Evolutionary conservation across 2,797 vertebrate genomes (phyloP), one percentile per base, ranked within the genome.

Genomic region (Crocidura indochinensis): DNA sequence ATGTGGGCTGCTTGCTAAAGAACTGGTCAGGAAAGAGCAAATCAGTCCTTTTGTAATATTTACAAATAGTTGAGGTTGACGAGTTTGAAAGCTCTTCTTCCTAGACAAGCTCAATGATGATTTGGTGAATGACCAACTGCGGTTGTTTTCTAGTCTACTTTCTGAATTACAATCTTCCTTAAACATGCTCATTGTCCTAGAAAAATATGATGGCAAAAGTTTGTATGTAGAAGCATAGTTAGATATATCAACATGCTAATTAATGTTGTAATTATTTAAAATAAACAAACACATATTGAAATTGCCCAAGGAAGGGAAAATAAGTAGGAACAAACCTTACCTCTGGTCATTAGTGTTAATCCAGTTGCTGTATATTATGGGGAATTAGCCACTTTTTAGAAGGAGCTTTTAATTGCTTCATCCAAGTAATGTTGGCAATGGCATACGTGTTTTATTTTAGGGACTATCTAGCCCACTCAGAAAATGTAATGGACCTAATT

Each of bases 401-500:
- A 98, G 97, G 97, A 96, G 96, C 94, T 98, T 98, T 98, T 98
- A 98, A 98, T 98, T 98, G 98, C 97, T 96, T 98, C 96, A 98
- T 98, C 96, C 98, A 96, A 98, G 97, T 98, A 98, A 97, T 98
- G 97, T 97, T 98, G 97, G 96, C 97, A 96, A 97, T 96, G 97
- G 97, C 97, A 98, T 98, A 97, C 97, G 94, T 97, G 96, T 98
- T 98, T 98, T 98, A 98, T 98, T 98, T 98, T 97, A 98, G 98
- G 97, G 96, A 97, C 98, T 98, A 97, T 97, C 97, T 98, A 96
- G 97, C 97, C 97, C 97, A 97, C 97, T 98, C 97, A 96, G 96
- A 98, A 98, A 98, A 98, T 97, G 97, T 98, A 98, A 98, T 98
- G 97, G 98, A 97, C 97, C 98, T 98, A 97, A 98, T 98, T 98